phyloP scores from a whole-genome alignment of 2,888 invertebrate species.

The Acholoe squamosa region DNA sequence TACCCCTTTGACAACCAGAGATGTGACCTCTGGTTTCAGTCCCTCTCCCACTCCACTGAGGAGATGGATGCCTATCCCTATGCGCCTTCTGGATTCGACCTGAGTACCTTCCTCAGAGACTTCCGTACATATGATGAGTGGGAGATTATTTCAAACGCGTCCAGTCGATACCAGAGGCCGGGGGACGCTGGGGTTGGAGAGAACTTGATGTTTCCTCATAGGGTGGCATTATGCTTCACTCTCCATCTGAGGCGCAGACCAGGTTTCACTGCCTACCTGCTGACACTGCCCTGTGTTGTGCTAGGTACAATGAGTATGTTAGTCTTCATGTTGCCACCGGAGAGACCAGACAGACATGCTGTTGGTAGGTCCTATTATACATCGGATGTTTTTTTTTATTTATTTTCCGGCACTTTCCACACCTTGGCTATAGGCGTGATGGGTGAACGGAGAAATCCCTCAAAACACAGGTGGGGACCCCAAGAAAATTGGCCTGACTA shows the following conservation, averaged over 20 bases:
- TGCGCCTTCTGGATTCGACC: neutral
- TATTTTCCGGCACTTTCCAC: too few relatives aligned
- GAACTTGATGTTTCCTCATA: neutral
- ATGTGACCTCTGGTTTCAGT: conserved; percentile 46
- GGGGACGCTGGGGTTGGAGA: neutral
- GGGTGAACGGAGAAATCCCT: too few relatives aligned
- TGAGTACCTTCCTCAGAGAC: conserved; percentile 17
- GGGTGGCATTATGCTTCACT: conserved; percentile 32
- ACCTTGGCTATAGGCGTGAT: too few relatives aligned
- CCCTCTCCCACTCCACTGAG: neutral
- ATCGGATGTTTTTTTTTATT: too few relatives aligned
- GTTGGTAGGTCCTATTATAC: neutral
- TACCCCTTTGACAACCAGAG: conserved; percentile 30
- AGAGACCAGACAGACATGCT: conserved; percentile 35
- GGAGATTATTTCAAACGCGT: conserved; percentile 8
- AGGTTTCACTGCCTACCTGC: conserved; percentile 44
- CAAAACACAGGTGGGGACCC: too few relatives aligned
- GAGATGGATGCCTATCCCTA: neutral
- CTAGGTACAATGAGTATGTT: conserved; percentile 29
- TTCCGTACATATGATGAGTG: conserved; percentile 16
- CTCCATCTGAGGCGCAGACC: conserved; percentile 13
- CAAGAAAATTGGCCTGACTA: too few relatives aligned
- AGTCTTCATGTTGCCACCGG: conserved; percentile 28
- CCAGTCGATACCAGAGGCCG: neutral
- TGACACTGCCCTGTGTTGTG: conserved; percentile 38